A percentile compares a stretch with the other conserved stretches of the same genome.
Evolutionary conservation across 2,888 invertebrate species (phyloP).

Genomic region (Ophioninae sp.): DNA sequence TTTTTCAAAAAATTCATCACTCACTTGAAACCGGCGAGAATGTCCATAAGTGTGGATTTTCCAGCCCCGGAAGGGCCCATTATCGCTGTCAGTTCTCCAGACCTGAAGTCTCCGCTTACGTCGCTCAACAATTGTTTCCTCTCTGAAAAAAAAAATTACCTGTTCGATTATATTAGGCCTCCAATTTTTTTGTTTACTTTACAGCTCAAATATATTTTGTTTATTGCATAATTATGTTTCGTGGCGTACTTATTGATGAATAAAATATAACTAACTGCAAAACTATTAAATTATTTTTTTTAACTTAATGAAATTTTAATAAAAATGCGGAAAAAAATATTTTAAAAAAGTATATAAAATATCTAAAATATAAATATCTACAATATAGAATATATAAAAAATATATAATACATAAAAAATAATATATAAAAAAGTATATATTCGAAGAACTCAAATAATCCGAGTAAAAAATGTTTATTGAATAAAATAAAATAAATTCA

Average conservation of each 20-base stretch:
- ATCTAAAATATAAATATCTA: too few relatives aligned
- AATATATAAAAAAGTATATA: too few relatives aligned
- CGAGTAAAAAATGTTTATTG: too few relatives aligned
- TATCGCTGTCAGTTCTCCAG: conserved; percentile 91
- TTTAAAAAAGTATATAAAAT: too few relatives aligned
- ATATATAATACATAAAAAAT: too few relatives aligned
- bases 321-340: too few relatives aligned
- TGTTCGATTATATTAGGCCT: not conserved
- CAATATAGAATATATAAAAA: too few relatives aligned
- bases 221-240: not conserved
- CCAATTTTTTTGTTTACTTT: not conserved
- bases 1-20: conserved; percentile 72
- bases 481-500: not conserved
- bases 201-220: not conserved
- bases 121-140: conserved; percentile 79
- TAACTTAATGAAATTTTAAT: too few relatives aligned
- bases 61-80: conserved; percentile 95
- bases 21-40: conserved; percentile 95
- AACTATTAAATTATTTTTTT: not conserved
- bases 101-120: conserved; percentile 86
- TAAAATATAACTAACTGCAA: not conserved
- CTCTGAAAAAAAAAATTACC: conserved; percentile 72
- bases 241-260: not conserved
- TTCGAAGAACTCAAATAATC: too few relatives aligned
- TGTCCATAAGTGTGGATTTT: conserved; percentile 94